These are phyloP conservation scores for Drosophila lini DNA, from an alignment of 1,140 invertebrate species.

Conservation along the genomic window DNA sequence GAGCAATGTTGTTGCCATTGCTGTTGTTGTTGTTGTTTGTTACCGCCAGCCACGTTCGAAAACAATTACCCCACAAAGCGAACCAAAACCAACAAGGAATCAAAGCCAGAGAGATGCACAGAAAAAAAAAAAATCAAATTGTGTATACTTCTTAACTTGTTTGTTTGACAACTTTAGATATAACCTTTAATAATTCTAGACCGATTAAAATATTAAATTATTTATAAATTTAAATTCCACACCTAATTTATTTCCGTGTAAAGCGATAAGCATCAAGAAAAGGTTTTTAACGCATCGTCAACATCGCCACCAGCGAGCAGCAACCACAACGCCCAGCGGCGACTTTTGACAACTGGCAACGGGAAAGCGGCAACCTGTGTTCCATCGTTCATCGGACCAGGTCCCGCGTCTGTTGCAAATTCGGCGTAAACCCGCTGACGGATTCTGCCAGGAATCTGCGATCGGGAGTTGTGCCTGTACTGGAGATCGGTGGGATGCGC, in stretches of 20 bases:
- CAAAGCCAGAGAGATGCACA: constrained; percentile 5
- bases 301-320: constrained; percentile 44
- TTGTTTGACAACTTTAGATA: neutral
- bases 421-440: constrained; percentile 63
- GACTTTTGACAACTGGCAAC: constrained; percentile 64
- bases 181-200: neutral
- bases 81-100: constrained; percentile 3
- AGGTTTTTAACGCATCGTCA: constrained; percentile 60
- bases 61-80: constrained; percentile 70
- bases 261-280: constrained; percentile 48
- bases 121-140: too few relatives aligned
- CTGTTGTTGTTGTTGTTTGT: constrained; percentile 25
- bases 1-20: constrained; percentile 50
- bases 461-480: constrained; percentile 1
- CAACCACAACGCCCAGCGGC: constrained; percentile 49
- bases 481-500: constrained; percentile 18
- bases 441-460: constrained; percentile 23
- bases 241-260: neutral
- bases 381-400: neutral
- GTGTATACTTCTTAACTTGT: neutral
- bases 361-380: constrained; percentile 12
- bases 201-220: too few relatives aligned
- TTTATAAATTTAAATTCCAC: neutral
- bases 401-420: constrained; percentile 48
- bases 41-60: constrained; percentile 61